Base-by-base conservation (phyloP, 1,140 invertebrate species). In the Piezodorus guildinii region DNA sequence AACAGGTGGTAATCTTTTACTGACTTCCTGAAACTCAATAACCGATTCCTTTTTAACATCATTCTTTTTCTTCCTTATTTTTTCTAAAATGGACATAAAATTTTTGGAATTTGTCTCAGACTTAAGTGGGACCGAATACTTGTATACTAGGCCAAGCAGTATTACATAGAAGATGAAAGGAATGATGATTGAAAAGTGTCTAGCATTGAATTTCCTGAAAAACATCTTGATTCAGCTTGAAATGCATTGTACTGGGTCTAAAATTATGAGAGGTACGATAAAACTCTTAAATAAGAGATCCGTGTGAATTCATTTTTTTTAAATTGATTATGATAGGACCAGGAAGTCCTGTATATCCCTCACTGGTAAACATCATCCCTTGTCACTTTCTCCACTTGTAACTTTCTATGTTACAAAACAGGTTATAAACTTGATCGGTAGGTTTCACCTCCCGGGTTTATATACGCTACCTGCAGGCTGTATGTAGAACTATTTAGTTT, bases 81-180 rank as follows among this genome's bases (percentile, higher is more conserved):
- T 21, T 23, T 60, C 43, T 17, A 44, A 9, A 9, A 43, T 39
- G n/a, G 58, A 60, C 30, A 39, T 60, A 17, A 43, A 43, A 43
- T 44, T 30, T 43, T 60, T 60, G 5, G 58, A 19, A 2, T 34
- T 23, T 39, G 58, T 8, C 3, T 51, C 25, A 5, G 62, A 65
- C 52, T 45, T 65, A 14, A 65, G 58, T 12, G 56, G 60, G 16
- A 62, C 2, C 1, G 63, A 58, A 39, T 46, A 43, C n/a, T 52
- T 58, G 15, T 30, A 21, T 2, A 46, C 56, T 2, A 65, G 27
- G n/a, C 43, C 63, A 15, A 61, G 16, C 16, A 65, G 46, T 14
- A 44, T 23, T n/a, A 45, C 25, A 25, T 65, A 65, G 17, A 65
- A 61, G 39, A 65, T 5, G 14, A 61, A 25, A 5, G 63, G 63